These are phyloP conservation scores for Aethina tumida DNA, from an alignment of 1,140 invertebrate species.

Conservation along the genomic window DNA sequence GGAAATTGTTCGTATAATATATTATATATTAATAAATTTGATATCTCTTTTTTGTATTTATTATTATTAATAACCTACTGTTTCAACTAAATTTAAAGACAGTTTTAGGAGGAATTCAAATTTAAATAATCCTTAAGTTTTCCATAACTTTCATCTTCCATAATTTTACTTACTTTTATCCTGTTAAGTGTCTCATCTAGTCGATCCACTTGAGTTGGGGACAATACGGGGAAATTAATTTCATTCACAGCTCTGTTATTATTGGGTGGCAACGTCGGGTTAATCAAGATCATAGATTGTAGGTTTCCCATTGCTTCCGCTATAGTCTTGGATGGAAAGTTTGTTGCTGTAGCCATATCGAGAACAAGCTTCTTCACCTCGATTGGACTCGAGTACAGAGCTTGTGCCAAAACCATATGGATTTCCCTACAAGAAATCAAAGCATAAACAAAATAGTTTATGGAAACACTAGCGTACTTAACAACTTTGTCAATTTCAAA, in stretches of 20 bases:
- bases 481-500: too few species aligned
- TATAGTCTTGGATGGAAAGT: conserved; percentile 38
- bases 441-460: background rate
- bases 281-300: conserved; percentile 28
- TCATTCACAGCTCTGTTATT: conserved; percentile 2
- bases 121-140: too few species aligned
- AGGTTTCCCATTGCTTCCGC: conserved; percentile 38
- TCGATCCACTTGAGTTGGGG: conserved; percentile 19
- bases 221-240: conserved; percentile 17
- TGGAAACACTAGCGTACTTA: background rate
- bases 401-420: conserved; percentile 42
- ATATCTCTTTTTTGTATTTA: too few species aligned
- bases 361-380: conserved; percentile 41
- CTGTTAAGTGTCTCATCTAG: conserved; percentile 22
- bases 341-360: conserved; percentile 34
- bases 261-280: background rate
- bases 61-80: too few species aligned
- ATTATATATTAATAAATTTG: too few species aligned
- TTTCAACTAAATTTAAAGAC: too few species aligned
- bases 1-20: too few species aligned
- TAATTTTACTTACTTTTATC: conserved; percentile 17
- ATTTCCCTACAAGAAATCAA: conserved; percentile 31
- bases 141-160: too few species aligned
- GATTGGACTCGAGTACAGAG: conserved; percentile 38
- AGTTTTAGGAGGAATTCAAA: too few species aligned